Percentiles rank a stretch among this genome's conserved stretches.
Conservation (phyloP, 2,797 vertebrate species). For the Sebastes hubbsi region DNA sequence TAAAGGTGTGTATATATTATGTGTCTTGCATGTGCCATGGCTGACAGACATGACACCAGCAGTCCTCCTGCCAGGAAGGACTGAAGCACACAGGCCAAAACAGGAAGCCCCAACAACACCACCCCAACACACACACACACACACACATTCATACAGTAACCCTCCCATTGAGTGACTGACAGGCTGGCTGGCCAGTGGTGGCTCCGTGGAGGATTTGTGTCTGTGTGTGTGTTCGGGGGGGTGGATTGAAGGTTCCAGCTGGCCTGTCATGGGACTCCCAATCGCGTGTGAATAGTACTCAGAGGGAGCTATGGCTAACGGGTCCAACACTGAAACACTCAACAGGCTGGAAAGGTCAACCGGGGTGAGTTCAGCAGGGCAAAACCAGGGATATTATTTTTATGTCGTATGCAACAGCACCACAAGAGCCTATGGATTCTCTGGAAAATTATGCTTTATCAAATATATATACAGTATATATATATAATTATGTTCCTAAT, state of each 20-base stretch:
- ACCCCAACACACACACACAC: constrained; percentile 25
- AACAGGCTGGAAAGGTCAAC: constrained; percentile 65
- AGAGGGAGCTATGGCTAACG: constrained; percentile 53
- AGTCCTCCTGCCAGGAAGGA: constrained; percentile 81
- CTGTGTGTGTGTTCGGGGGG: background rate
- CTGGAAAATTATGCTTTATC: too few relatives aligned
- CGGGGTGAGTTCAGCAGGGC: constrained; percentile 49
- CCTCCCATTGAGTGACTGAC: constrained; percentile 77
- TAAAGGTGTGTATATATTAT: constrained; percentile 52
- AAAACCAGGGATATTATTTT: constrained; percentile 22
- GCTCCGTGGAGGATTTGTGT: constrained; percentile 54
- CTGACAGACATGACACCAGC: constrained; percentile 63
- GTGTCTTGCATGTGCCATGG: background rate
- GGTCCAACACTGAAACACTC: constrained; percentile 63
- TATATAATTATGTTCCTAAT: background rate
- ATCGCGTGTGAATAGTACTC: constrained; percentile 73
- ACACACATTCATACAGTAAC: constrained; percentile 28
- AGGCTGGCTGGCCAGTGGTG: constrained; percentile 73
- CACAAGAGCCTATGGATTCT: background rate
- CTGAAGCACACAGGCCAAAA: constrained; percentile 85
- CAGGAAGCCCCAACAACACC: constrained; percentile 84
- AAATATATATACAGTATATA: too few relatives aligned
- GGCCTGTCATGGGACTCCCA: constrained; percentile 74
- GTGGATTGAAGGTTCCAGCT: constrained; percentile 70
- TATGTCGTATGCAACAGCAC: background rate